Evolutionary conservation across 2,888 invertebrate genomes (phyloP).

Genomic region (Leptinotarsa tumamoca): DNA sequence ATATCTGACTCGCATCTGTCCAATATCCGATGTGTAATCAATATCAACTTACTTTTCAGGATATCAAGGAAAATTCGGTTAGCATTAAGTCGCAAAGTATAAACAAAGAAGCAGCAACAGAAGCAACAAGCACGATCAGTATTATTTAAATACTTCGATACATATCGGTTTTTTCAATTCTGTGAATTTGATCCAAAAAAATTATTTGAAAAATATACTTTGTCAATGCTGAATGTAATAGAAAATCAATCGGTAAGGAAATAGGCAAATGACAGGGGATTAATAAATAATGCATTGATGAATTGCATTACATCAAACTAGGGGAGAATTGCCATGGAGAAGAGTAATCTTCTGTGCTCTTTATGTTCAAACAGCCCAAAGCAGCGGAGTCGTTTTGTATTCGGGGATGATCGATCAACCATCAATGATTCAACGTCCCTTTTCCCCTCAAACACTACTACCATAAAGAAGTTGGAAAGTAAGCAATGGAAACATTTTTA

Average conservation of each 20-base stretch:
- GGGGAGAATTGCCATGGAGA: neutral
- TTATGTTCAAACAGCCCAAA: neutral
- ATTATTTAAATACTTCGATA: too few species aligned
- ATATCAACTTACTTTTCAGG: too few species aligned
- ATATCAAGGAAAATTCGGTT: too few species aligned
- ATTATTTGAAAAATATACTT: neutral
- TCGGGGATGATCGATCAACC: constrained; percentile 29
- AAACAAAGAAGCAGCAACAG: too few species aligned
- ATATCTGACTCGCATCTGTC: too few species aligned
- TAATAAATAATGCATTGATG: neutral
- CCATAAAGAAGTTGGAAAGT: too few species aligned
- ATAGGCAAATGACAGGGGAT: neutral
- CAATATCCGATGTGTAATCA: too few species aligned
- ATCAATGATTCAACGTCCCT: constrained; percentile 20
- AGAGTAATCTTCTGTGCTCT: constrained; percentile 3
- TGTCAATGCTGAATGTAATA: neutral
- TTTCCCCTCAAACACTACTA: neutral
- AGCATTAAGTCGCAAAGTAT: too few species aligned
- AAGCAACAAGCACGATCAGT: too few species aligned
- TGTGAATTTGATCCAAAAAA: too few species aligned
- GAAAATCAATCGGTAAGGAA: neutral
- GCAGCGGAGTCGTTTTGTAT: constrained; percentile 7
- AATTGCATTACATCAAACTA: constrained; percentile 15
- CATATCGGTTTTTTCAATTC: too few species aligned
- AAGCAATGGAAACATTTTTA: too few species aligned